Percentiles rank a stretch among this genome's conserved stretches.
Evolutionary conservation across 2,797 vertebrate species (phyloP).

Genomic region (Cynopterus sphinx): DNA sequence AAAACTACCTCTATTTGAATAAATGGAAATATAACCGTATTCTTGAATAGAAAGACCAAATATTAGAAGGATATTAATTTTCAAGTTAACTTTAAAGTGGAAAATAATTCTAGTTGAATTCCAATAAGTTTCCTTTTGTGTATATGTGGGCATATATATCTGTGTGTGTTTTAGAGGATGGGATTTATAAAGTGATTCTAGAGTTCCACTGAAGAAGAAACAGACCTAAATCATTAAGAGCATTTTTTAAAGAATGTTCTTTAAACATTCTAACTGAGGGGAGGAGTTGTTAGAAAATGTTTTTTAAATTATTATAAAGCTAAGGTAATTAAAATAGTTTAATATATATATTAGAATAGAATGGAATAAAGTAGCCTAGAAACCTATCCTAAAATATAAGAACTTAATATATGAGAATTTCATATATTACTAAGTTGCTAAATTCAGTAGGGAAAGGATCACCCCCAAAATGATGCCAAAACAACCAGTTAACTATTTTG

Average conservation of each 20-base stretch:
- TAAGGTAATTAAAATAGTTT: background rate
- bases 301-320: background rate
- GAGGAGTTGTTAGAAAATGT: background rate
- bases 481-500: background rate
- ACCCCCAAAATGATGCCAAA: background rate
- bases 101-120: background rate
- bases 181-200: background rate
- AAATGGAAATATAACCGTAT: background rate
- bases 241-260: background rate
- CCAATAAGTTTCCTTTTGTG: background rate
- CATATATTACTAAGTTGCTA: background rate
- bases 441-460: background rate
- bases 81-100: background rate
- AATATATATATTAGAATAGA: background rate
- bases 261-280: background rate
- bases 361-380: background rate
- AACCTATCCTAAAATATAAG: background rate
- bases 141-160: background rate
- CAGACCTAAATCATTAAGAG: background rate
- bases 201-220: background rate
- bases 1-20: background rate
- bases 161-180: background rate
- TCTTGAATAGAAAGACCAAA: background rate
- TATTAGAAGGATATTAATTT: background rate
- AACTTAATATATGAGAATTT: background rate